A percentile compares a stretch with the other conserved stretches of the same genome.
phyloP scores from a whole-genome alignment of 2,797 vertebrate genomes.

The Monodelphis domestica region DNA sequence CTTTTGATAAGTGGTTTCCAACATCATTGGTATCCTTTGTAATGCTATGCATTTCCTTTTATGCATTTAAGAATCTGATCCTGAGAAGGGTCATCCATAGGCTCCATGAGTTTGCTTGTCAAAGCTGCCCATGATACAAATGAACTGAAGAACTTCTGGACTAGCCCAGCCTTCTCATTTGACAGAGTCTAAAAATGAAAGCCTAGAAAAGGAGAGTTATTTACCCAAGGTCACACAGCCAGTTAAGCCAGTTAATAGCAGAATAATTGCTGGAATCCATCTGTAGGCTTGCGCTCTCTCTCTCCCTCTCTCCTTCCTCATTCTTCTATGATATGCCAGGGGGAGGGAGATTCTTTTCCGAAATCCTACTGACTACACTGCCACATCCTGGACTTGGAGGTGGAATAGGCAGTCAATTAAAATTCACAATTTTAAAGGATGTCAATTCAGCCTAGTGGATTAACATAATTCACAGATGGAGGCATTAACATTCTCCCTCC shows the following conservation, averaged over 20 bases:
- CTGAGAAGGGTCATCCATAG: not conserved
- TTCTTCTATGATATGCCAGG: not conserved
- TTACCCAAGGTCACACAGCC: not conserved
- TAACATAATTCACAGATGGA: constrained; percentile 67
- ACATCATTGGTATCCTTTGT: not conserved
- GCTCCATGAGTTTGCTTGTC: not conserved
- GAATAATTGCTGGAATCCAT: not conserved
- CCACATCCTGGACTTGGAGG: constrained; percentile 12
- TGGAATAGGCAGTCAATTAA: constrained; percentile 59
- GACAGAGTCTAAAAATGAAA: not conserved
- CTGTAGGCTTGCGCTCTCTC: not conserved
- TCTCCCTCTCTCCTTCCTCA: too few species aligned
- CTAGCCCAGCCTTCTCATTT: not conserved
- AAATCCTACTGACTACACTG: not conserved
- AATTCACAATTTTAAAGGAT: constrained; percentile 64
- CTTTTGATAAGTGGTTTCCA: not conserved
- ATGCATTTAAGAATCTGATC: not conserved
- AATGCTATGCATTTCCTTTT: not conserved
- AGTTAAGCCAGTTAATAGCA: not conserved
- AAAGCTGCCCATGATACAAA: not conserved
- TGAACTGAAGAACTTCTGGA: not conserved
- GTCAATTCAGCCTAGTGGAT: constrained; percentile 58
- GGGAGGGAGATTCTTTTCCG: not conserved
- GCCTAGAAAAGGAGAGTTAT: not conserved
- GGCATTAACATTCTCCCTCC: constrained; percentile 60